phyloP scores from a whole-genome alignment of 37 sponge, comb jelly and placozoan species.

The Bolinopsis microptera region DNA sequence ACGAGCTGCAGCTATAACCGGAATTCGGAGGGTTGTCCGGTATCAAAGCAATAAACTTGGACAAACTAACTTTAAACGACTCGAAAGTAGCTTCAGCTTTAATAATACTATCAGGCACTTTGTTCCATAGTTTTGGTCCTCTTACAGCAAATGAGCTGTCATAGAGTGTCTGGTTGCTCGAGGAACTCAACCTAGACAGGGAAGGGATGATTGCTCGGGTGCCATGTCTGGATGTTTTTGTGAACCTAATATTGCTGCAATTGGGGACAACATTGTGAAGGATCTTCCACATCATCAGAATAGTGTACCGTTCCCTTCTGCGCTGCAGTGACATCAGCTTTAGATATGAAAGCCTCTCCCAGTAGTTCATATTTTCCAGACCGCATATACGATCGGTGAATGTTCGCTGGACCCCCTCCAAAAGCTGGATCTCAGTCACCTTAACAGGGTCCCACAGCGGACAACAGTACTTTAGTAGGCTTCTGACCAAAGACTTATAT shows the following conservation, averaged over 20 bases:
- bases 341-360: neutral
- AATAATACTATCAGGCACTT: neutral
- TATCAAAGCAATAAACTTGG: slow-evolving; percentile 1
- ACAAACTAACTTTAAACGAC: neutral
- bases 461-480: neutral
- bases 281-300: slow-evolving; percentile 22
- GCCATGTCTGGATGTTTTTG: neutral
- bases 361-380: neutral
- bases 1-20: slow-evolving; percentile 18
- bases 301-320: slow-evolving; percentile 2
- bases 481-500: neutral
- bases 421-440: neutral
- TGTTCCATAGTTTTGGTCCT: neutral
- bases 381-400: neutral
- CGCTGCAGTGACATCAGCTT: neutral
- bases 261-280: slow-evolving; percentile 16
- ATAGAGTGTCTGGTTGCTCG: neutral
- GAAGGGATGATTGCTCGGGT: neutral
- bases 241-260: neutral
- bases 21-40: slow-evolving; percentile 12
- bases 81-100: neutral
- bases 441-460: neutral
- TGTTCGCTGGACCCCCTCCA: neutral
- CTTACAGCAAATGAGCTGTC: neutral
- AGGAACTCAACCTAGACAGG: neutral